Conservation (phyloP, 2,888 invertebrate genomes). For the Caenorhabditis zanzibari region DNA sequence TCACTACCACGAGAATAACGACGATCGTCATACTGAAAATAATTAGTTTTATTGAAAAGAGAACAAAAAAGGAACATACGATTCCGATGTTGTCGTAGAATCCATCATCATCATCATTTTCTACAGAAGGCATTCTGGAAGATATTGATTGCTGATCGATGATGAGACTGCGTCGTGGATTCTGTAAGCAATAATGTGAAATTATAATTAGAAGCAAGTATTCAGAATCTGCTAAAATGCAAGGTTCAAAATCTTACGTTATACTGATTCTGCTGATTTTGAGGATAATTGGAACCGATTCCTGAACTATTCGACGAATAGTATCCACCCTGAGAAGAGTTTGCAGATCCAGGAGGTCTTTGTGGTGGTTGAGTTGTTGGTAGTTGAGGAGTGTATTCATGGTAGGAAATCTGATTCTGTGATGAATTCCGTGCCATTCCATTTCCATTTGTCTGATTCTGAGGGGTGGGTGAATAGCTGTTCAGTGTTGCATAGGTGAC, state of each 20-base stretch:
- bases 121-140: slow-evolving; percentile 76
- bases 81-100: slow-evolving; percentile 82
- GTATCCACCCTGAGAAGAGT: slow-evolving; percentile 79
- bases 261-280: slow-evolving; percentile 46
- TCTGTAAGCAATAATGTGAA: slow-evolving; percentile 12
- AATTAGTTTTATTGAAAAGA: not conserved
- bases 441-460: slow-evolving; percentile 16
- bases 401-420: slow-evolving; percentile 57
- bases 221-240: not conserved
- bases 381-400: slow-evolving; percentile 67
- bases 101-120: slow-evolving; percentile 81
- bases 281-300: slow-evolving; percentile 64
- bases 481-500: slow-evolving; percentile 58
- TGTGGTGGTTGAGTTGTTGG: slow-evolving; percentile 72
- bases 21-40: slow-evolving; percentile 73
- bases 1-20: slow-evolving; percentile 77
- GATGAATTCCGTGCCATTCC: slow-evolving; percentile 51
- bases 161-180: slow-evolving; percentile 69
- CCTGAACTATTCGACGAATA: slow-evolving; percentile 77
- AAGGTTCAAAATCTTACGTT: slow-evolving; percentile 32
- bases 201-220: too few species aligned
- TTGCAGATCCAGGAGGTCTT: slow-evolving; percentile 74
- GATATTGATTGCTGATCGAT: slow-evolving; percentile 75
- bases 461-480: slow-evolving; percentile 50
- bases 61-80: slow-evolving; percentile 49